phyloP scores from a whole-genome alignment of 2,113 vertebrate species.

The Entomyzon cyanotis region DNA sequence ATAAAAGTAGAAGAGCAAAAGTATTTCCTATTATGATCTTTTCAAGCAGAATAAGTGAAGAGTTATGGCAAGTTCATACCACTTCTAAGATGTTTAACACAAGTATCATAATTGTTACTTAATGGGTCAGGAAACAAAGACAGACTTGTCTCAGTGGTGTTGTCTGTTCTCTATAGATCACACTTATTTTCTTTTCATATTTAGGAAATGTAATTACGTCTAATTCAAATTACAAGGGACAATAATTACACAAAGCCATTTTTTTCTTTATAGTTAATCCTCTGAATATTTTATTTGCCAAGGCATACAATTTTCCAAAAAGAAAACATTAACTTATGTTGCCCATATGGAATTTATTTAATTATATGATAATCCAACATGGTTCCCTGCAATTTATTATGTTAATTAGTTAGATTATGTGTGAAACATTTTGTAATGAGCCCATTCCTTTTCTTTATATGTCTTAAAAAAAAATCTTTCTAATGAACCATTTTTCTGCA shows the following conservation, averaged over 20 bases:
- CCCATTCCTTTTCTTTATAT: neutral
- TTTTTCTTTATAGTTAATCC: slow-evolving; percentile 46
- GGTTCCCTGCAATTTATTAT: slow-evolving; percentile 38
- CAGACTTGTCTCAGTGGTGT: slow-evolving; percentile 56
- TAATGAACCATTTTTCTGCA: neutral
- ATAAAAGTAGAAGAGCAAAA: slow-evolving; percentile 24
- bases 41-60: slow-evolving; percentile 63
- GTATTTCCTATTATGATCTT: slow-evolving; percentile 33
- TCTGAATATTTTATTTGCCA: slow-evolving; percentile 61
- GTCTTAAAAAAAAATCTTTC: neutral
- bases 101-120: slow-evolving; percentile 72
- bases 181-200: slow-evolving; percentile 73
- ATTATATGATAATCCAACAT: slow-evolving; percentile 28
- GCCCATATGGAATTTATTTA: slow-evolving; percentile 36
- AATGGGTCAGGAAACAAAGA: slow-evolving; percentile 74
- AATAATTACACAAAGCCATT: slow-evolving; percentile 28
- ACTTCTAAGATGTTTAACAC: slow-evolving; percentile 72
- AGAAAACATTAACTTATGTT: slow-evolving; percentile 39
- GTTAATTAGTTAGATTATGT: slow-evolving; percentile 52
- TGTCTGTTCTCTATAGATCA: slow-evolving; percentile 66
- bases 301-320: slow-evolving; percentile 16
- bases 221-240: slow-evolving; percentile 65
- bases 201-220: slow-evolving; percentile 71
- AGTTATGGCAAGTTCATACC: slow-evolving; percentile 64
- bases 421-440: slow-evolving; percentile 47